Percentiles rank a stretch among this genome's conserved stretches.
Conservation (phyloP, 2,888 invertebrate genomes). For the Pammene fasciana region DNA sequence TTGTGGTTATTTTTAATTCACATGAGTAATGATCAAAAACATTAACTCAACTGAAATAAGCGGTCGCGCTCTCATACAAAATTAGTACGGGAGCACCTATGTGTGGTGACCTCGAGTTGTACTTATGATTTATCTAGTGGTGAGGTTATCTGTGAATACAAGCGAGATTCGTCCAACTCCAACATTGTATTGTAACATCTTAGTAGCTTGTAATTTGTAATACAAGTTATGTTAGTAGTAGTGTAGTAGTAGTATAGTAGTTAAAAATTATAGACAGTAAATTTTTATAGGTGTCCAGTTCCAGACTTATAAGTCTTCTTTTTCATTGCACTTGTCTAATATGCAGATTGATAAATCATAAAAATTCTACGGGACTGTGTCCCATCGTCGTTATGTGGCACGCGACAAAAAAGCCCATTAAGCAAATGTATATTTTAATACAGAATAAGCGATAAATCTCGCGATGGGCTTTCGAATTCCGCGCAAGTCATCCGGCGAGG, state of each 20-base stretch:
- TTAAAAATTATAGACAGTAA: no score
- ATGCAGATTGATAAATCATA: constrained; percentile 68
- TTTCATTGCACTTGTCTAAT: constrained; percentile 34
- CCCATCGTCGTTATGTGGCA: constrained; percentile 69
- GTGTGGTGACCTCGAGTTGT: no score
- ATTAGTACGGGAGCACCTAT: no score
- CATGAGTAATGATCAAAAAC: no score
- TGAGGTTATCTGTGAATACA: no score
- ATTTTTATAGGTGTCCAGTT: neutral
- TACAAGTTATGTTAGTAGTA: no score
- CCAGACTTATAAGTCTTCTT: neutral
- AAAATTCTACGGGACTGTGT: constrained; percentile 64
- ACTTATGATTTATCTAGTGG: no score
- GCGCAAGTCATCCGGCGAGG: constrained; percentile 80
- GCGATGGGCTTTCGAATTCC: constrained; percentile 83
- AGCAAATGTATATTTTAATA: constrained; percentile 82
- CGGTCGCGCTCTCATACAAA: no score
- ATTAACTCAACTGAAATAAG: no score
- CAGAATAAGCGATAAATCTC: constrained; percentile 82
- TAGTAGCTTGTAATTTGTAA: no score
- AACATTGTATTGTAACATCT: neutral
- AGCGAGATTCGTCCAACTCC: neutral
- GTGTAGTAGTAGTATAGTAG: no score
- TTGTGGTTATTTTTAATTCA: no score
- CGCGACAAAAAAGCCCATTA: constrained; percentile 81